Evolutionary conservation across 2,113 vertebrate species (phyloP).

Genomic region (Siniperca knerii): DNA sequence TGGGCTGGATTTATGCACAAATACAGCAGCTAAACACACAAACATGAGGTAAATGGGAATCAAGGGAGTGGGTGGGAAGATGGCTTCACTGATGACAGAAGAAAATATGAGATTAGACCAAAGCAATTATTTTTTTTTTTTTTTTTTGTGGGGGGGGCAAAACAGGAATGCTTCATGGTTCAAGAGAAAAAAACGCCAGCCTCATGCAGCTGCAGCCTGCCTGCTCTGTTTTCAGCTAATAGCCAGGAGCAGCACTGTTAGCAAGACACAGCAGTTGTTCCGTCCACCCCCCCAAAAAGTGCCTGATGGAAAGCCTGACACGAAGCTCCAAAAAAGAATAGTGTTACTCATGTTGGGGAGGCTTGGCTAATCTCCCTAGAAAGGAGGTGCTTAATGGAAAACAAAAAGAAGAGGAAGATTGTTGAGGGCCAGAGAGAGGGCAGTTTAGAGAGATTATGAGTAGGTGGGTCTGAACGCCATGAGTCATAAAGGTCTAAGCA

Average conservation of each 20-base stretch:
- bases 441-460: constrained; percentile 60
- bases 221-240: constrained; percentile 37
- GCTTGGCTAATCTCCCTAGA: constrained; percentile 31
- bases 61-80: constrained; percentile 49
- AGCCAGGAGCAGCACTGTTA: constrained; percentile 38
- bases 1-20: constrained; percentile 62
- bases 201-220: constrained; percentile 29
- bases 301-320: constrained; percentile 20
- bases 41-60: constrained; percentile 32
- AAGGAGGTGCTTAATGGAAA: constrained; percentile 48
- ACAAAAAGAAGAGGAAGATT: constrained; percentile 63
- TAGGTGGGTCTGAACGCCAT: constrained; percentile 49
- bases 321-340: constrained; percentile 23
- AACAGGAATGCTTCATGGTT: neutral
- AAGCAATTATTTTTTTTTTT: neutral
- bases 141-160: neutral
- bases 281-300: too few species aligned
- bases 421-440: constrained; percentile 49
- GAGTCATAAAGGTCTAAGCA: constrained; percentile 63
- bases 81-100: constrained; percentile 40
- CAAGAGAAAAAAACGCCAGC: neutral
- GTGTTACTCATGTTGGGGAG: constrained; percentile 13
- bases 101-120: constrained; percentile 34
- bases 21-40: constrained; percentile 50
- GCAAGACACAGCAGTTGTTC: constrained; percentile 16